Evolutionary conservation across 2,113 vertebrate species (phyloP).

Genomic region (Cercopithecus mona): DNA sequence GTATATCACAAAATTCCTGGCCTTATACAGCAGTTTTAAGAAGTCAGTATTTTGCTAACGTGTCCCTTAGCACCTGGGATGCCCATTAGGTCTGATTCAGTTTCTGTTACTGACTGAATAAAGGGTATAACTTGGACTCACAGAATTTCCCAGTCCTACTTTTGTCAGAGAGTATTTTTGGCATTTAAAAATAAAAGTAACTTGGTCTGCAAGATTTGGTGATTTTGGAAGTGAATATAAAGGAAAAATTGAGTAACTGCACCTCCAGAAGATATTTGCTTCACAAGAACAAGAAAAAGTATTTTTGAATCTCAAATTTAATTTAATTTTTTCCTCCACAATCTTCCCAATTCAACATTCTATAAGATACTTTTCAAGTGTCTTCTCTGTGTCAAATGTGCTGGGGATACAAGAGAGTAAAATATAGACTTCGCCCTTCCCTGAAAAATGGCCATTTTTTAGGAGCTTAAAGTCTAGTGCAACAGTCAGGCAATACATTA

Average conservation of each 20-base stretch:
- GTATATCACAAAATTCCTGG: not conserved
- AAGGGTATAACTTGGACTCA: not conserved
- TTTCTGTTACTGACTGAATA: not conserved
- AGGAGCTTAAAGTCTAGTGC: not conserved
- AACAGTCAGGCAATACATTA: not conserved
- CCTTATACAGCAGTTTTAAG: not conserved
- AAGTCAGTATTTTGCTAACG: not conserved
- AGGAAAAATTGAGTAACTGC: not conserved
- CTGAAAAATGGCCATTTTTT: not conserved
- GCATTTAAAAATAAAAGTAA: conserved; percentile 16
- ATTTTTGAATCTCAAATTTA: conserved; percentile 3
- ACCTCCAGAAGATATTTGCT: not conserved
- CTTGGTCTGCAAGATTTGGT: not conserved
- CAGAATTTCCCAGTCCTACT: not conserved
- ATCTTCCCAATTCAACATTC: not conserved
- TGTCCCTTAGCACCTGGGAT: not conserved
- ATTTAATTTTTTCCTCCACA: not conserved
- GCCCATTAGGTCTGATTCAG: not conserved
- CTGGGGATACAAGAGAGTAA: not conserved
- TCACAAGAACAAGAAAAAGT: conserved; percentile 24
- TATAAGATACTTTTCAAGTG: not conserved
- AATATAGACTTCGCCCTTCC: not conserved
- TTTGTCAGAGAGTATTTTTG: not conserved
- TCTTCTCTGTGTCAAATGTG: not conserved
- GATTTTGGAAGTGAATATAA: not conserved